phyloP scores from a whole-genome alignment of 2,888 invertebrate species.

The Macrosiphum euphorbiae region DNA sequence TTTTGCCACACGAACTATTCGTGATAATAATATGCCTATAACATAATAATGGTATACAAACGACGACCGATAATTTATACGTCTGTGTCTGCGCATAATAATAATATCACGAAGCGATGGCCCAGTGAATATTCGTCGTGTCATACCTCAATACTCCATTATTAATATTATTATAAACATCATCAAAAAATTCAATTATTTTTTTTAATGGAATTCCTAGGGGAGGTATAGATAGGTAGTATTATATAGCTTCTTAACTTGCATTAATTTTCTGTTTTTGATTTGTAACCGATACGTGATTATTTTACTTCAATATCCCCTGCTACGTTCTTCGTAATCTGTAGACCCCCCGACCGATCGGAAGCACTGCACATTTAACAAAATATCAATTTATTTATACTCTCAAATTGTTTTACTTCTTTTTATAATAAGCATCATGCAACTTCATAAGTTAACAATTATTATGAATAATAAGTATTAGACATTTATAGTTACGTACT shows the following conservation, averaged over 20 bases:
- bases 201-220: background rate
- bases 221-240: background rate
- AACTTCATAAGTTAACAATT: background rate
- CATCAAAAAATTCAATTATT: background rate
- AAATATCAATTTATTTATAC: background rate
- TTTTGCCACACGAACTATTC: background rate
- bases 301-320: background rate
- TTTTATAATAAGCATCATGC: background rate
- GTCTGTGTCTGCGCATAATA: background rate
- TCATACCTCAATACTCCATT: background rate
- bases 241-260: background rate
- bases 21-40: background rate
- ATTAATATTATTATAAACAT: background rate
- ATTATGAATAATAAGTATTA: background rate
- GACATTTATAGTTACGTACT: accelerated
- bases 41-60: background rate
- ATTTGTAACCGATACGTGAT: background rate
- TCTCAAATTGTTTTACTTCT: background rate
- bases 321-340: background rate
- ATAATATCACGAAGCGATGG: background rate
- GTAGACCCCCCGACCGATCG: background rate
- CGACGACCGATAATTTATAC: background rate
- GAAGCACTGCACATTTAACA: background rate
- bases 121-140: background rate
- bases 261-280: background rate